Evolutionary conservation across 2,888 invertebrate genomes (phyloP).

Genomic region (Thera obeliscata): DNA sequence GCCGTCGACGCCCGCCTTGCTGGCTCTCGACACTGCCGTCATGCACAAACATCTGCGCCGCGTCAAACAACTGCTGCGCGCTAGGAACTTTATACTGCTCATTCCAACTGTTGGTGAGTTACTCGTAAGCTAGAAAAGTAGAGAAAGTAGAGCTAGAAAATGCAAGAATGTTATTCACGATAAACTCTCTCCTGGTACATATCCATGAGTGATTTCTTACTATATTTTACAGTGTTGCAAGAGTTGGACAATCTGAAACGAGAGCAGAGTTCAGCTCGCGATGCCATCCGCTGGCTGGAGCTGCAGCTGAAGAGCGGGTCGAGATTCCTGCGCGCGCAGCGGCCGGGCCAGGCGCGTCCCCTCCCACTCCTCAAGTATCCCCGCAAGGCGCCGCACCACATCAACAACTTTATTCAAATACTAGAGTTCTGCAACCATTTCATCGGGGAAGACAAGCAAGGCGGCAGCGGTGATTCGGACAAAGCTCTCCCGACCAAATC

Average conservation of each 20-base stretch:
- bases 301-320: slow-evolving; percentile 94
- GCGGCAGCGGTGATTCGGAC: slow-evolving; percentile 71
- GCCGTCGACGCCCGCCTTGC: slow-evolving; percentile 88
- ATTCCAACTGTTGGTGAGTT: slow-evolving; percentile 94
- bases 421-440: slow-evolving; percentile 93
- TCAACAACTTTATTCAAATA: slow-evolving; percentile 91
- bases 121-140: neutral
- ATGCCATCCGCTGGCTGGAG: slow-evolving; percentile 97
- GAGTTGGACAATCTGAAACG: slow-evolving; percentile 95
- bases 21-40: slow-evolving; percentile 94
- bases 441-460: slow-evolving; percentile 72
- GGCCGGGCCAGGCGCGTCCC: slow-evolving; percentile 91
- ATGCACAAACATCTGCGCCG: slow-evolving; percentile 90
- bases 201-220: neutral
- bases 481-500: slow-evolving; percentile 63
- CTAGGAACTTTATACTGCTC: slow-evolving; percentile 93
- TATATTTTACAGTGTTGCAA: slow-evolving; percentile 89
- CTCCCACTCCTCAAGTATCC: slow-evolving; percentile 84
- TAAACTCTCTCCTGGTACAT: neutral
- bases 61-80: slow-evolving; percentile 92
- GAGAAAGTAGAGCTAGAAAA: too few species aligned
- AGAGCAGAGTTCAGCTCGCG: slow-evolving; percentile 92
- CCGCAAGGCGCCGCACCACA: slow-evolving; percentile 70
- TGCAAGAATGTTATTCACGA: neutral
- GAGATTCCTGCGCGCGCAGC: slow-evolving; percentile 93